Evolutionary conservation across 2,888 invertebrate species (phyloP).

Genomic region (Azorinus chamasolen): DNA sequence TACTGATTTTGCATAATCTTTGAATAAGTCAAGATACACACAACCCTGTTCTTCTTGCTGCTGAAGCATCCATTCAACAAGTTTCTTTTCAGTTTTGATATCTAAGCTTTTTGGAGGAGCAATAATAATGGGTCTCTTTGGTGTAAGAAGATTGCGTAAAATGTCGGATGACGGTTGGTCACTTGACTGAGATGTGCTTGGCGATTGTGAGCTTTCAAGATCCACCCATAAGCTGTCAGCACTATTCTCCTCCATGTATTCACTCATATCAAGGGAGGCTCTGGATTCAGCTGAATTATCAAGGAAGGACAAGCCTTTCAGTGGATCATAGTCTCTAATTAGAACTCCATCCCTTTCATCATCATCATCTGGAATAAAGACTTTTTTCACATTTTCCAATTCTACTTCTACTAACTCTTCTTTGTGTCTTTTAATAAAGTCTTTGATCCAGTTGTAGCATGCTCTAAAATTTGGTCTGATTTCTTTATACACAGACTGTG

Average conservation of each 20-base stretch:
- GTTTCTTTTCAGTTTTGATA: conserved; percentile 58
- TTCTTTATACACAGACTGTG: conserved; percentile 55
- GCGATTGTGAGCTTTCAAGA: conserved; percentile 37
- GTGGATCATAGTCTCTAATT: conserved; percentile 48
- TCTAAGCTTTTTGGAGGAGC: conserved; percentile 55
- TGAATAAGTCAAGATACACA: conserved; percentile 60
- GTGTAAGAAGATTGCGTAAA: conserved; percentile 25
- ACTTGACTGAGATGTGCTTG: conserved; percentile 34
- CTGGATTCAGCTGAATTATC: conserved; percentile 13
- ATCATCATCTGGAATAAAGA: conserved; percentile 60
- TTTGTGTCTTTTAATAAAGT: conserved; percentile 56
- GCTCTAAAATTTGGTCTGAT: conserved; percentile 62
- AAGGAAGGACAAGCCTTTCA: conserved; percentile 18
- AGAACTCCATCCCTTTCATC: conserved; percentile 50
- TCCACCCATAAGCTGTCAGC: conserved; percentile 51
- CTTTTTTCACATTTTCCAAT: conserved; percentile 61
- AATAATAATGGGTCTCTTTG: conserved; percentile 57
- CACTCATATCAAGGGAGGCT: not conserved
- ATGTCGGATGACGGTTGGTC: conserved; percentile 8
- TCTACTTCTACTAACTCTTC: conserved; percentile 49
- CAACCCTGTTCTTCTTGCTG: conserved; percentile 55
- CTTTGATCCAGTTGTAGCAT: conserved; percentile 62
- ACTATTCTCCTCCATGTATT: conserved; percentile 26
- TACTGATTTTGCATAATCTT: conserved; percentile 55
- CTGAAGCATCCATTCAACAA: conserved; percentile 58